Evolutionary conservation across 1,140 invertebrate genomes (phyloP), one percentile per base, ranked within the genome.

Genomic region (Eupeodes corollae): DNA sequence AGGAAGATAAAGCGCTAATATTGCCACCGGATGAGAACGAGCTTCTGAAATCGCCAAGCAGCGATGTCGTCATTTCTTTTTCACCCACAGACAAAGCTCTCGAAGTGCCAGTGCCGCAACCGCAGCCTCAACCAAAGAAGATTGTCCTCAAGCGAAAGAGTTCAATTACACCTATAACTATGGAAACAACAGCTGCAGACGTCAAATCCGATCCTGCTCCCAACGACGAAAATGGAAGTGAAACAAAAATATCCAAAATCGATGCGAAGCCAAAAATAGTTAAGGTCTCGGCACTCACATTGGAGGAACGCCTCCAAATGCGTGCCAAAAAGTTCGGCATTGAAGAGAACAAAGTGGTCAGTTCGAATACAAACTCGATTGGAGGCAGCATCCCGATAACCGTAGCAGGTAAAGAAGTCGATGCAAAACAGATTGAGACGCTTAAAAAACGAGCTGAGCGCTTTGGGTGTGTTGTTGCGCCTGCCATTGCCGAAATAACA

Each of bases 301-400:
- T 72, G 3, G 82, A 84, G 68, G 82, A 84, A 61, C 74, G 82
- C 45, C 57, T 87, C 42, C 83, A 86, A 64, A 75, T 86, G 75
- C 75, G 85, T 55, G 84, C 84, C 3, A 86, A 86, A 58, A 80
- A 86, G 58, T 88, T 88, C 72, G 85, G 84, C 21, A 61, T 82
- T 15, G 35, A 43, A 13, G 35, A 19, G 10, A 21, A 42, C 16
- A 26, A 33, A 13, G 12, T 30, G 12, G 10, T 3, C 6, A 33
- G 30, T 31, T 15, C 42, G n/a, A 48, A 46, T 5, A 38, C 53
- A n/a, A 70, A 76, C 6, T 52, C 75, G 5, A 70, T 76, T 37
- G 71, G 80, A 37, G 56, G 71, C 38, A 62, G 68, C 13, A 68
- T 69, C 44, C 75, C 77, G 51, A 86, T 81, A 68, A 75, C 70